A percentile compares a stretch with the other conserved stretches of the same genome.
Conservation (phyloP, 2,888 invertebrate species). For the Stramonita haemastoma region DNA sequence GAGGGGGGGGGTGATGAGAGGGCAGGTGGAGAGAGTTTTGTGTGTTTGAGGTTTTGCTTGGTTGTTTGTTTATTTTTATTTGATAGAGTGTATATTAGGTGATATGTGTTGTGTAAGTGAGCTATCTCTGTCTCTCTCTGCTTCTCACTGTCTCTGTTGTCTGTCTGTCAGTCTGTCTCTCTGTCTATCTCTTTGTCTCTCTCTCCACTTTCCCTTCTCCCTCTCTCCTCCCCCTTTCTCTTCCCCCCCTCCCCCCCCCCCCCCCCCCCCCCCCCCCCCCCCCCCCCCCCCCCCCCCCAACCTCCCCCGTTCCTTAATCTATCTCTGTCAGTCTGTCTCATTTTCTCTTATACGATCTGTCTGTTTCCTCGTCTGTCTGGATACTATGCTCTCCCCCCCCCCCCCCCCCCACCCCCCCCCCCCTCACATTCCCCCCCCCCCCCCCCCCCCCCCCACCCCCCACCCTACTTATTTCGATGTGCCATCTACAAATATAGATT, state of each 20-base stretch:
- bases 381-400: too few species aligned
- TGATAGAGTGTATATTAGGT: not conserved
- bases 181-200: not conserved
- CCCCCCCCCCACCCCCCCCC: too few species aligned
- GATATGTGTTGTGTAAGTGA: not conserved
- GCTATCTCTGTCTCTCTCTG: not conserved
- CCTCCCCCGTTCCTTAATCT: not conserved
- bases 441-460: too few species aligned
- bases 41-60: not conserved
- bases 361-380: not conserved
- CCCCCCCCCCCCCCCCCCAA: not conserved
- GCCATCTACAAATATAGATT: too few species aligned
- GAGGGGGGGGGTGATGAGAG: too few species aligned
- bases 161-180: not conserved
- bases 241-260: conserved; percentile 5
- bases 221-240: not conserved
- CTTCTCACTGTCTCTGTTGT: not conserved
- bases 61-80: not conserved
- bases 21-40: not conserved
- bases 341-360: not conserved
- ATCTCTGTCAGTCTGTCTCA: not conserved
- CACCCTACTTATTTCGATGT: too few species aligned
- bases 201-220: not conserved
- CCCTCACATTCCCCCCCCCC: too few species aligned
- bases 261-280: not conserved